A percentile compares a stretch with the other conserved stretches of the same genome.
phyloP scores from a whole-genome alignment of 1,140 invertebrate species.

The Trichogramma pretiosum region DNA sequence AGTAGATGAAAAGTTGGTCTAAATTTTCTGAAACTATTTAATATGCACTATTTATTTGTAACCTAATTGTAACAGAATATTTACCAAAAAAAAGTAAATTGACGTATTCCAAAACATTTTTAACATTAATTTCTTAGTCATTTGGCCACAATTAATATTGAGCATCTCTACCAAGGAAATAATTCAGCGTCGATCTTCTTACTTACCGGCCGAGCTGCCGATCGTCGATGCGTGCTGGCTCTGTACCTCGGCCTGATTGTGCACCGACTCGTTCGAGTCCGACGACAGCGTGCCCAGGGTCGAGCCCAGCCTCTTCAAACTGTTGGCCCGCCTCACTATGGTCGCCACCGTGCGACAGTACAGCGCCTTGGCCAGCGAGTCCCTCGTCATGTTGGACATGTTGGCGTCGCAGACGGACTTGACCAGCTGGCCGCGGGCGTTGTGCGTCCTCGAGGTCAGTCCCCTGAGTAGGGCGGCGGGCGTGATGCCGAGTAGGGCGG shows the following conservation, averaged over 20 bases:
- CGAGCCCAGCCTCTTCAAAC: slow-evolving; percentile 77
- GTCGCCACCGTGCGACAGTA: slow-evolving; percentile 93
- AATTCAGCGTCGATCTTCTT: no score
- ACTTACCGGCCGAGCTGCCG: slow-evolving; percentile 54
- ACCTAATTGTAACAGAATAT: no score
- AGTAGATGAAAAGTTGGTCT: no score
- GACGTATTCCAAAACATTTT: no score
- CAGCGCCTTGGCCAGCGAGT: slow-evolving; percentile 83
- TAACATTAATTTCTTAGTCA: no score
- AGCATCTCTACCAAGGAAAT: no score
- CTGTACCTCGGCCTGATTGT: slow-evolving; percentile 75
- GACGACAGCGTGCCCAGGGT: slow-evolving; percentile 81
- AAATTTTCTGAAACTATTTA: no score
- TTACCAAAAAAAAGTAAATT: no score
- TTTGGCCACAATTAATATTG: no score
- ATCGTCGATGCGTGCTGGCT: slow-evolving; percentile 83
- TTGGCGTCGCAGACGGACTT: slow-evolving; percentile 76
- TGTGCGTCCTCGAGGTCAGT: slow-evolving; percentile 74
- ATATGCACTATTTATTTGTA: no score
- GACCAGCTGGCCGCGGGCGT: slow-evolving; percentile 71
- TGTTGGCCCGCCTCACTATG: slow-evolving; percentile 85
- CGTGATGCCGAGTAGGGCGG: slow-evolving; percentile 72
- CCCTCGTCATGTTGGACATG: slow-evolving; percentile 76
- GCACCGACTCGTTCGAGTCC: slow-evolving; percentile 84
- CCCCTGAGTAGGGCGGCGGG: slow-evolving; percentile 68